Percentiles rank a stretch among this genome's conserved stretches.
Evolutionary conservation across 2,797 vertebrate species (phyloP).

Genomic region (Knipowitschia caucasica): DNA sequence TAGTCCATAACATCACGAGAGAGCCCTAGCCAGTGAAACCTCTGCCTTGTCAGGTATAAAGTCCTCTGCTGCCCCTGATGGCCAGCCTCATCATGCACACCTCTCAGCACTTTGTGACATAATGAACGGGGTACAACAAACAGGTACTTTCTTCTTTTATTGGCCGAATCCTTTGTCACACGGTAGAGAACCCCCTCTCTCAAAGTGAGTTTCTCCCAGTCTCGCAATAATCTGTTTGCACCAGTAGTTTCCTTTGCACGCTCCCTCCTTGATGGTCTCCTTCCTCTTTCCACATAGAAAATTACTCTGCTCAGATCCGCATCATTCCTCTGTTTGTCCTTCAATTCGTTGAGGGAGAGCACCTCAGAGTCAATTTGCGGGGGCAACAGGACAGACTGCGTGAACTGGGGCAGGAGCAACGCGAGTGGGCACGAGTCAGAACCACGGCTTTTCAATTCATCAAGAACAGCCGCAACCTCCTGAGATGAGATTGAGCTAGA

Average conservation of each 20-base stretch:
- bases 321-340: no score
- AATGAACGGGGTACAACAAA: no score
- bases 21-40: not conserved
- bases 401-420: slow-evolving; percentile 5
- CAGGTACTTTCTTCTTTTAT: no score
- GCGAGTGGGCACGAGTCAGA: no score
- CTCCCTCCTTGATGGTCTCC: no score
- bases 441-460: no score
- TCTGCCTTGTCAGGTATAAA: not conserved
- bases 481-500: not conserved
- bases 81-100: slow-evolving; percentile 1
- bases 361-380: not conserved
- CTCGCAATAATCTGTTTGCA: not conserved
- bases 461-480: slow-evolving; percentile 14
- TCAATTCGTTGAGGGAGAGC: not conserved
- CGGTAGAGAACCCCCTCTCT: not conserved
- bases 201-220: slow-evolving; percentile 7
- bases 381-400: not conserved
- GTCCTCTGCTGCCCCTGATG: not conserved
- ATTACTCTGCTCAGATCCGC: no score
- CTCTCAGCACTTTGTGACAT: not conserved
- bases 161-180: no score
- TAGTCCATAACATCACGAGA: no score
- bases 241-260: not conserved
- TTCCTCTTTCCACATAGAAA: no score